These are phyloP conservation scores for Mus spicilegus DNA, from an alignment of 2,113 vertebrate genomes.

Conservation along the genomic window DNA sequence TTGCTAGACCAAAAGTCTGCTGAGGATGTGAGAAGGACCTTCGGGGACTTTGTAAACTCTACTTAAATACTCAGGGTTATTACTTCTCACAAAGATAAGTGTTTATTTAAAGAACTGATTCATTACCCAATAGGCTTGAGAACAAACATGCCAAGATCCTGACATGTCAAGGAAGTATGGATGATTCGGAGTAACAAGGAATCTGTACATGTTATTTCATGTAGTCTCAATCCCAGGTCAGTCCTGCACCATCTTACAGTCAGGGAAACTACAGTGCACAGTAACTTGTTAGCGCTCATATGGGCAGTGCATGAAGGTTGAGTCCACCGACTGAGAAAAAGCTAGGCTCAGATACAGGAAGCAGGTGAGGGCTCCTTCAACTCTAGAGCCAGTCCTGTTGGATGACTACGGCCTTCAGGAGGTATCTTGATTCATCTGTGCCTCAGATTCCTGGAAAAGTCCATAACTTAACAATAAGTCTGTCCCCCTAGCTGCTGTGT, in stretches of 20 bases:
- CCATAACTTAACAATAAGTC: neutral
- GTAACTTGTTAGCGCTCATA: neutral
- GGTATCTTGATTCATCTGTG: neutral
- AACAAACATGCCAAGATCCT: neutral
- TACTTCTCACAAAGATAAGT: constrained; percentile 61
- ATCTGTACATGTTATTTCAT: neutral
- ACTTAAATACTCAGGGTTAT: constrained; percentile 46
- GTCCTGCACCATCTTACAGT: neutral
- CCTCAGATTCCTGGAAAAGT: neutral
- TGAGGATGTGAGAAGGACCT: neutral
- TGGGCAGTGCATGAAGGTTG: no score
- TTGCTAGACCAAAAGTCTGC: constrained; percentile 25
- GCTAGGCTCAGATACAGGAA: no score
- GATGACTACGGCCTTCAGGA: neutral
- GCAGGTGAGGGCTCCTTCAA: neutral
- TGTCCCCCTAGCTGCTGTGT: no score
- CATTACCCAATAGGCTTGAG: constrained; percentile 22
- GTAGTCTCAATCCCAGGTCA: neutral
- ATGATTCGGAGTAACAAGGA: neutral
- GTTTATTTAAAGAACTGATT: constrained; percentile 61
- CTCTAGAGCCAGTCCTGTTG: neutral
- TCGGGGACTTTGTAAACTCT: constrained; percentile 38
- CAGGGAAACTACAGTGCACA: neutral
- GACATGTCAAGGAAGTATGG: neutral
- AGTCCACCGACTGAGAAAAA: neutral